Base-by-base conservation (phyloP, 2,888 invertebrate species). In the Hermaeophaga mercurialis region DNA sequence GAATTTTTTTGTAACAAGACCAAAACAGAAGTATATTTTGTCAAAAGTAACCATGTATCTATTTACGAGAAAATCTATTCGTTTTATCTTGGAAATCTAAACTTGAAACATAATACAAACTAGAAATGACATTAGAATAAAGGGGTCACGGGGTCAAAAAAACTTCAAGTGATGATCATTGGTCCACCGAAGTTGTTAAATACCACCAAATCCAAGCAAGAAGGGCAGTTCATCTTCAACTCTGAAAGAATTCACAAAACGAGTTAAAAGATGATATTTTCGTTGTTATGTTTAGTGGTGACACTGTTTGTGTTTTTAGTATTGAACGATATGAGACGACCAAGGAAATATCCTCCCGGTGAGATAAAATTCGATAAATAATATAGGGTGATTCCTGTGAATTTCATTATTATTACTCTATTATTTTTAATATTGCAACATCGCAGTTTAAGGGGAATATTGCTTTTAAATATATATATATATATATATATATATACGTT, bases 331-430 rank as follows among this genome's bases (percentile, higher is more conserved):
- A 72, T 75, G 17, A 69, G 69, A 18, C 81, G 80, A 64, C 82
- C 83, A 0, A 74, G 69, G 58, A 77, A 78, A 47, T 83, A 75
- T 70, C 82, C 83, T 1, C 82, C 82, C 66, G 83, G 83, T 82
- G 74, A 70, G 74, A 28, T 7, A 22, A 22, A n/a, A n/a, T n/a
- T n/a, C n/a, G n/a, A n/a, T n/a, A n/a, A n/a, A n/a, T n/a, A n/a
- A n/a, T n/a, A n/a, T n/a, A n/a, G n/a, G n/a, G n/a, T n/a, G n/a
- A n/a, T n/a, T n/a, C n/a, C n/a, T n/a, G n/a, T n/a, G n/a, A n/a
- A n/a, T n/a, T n/a, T n/a, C n/a, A n/a, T n/a, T n/a, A n/a, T n/a
- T n/a, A n/a, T n/a, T n/a, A n/a, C n/a, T n/a, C n/a, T n/a, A n/a
- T n/a, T n/a, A n/a, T n/a, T n/a, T n/a, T n/a, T n/a, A n/a, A n/a